Percentiles rank a stretch among this genome's conserved stretches.
These are phyloP conservation scores for Anticlea derivata DNA, from an alignment of 2,888 invertebrate species.

Conservation along the genomic window DNA sequence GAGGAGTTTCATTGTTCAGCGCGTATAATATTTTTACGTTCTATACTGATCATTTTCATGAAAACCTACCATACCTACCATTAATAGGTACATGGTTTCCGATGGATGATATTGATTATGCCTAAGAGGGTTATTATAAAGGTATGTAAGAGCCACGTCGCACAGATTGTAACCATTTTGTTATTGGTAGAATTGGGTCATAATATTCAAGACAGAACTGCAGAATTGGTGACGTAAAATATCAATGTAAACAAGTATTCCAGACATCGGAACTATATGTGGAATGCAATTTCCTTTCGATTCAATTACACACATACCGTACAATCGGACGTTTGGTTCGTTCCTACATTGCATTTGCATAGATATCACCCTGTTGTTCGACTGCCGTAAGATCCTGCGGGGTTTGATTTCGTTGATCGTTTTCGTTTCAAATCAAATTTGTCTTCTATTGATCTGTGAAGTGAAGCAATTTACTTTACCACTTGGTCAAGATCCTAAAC, in stretches of 20 bases:
- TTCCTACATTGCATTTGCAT: conserved; percentile 50
- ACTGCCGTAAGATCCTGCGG: conserved; percentile 24
- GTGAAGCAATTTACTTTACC: no score
- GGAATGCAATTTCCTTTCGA: conserved; percentile 67
- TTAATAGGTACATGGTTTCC: no score
- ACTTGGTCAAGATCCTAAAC: no score
- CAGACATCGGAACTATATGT: conserved; percentile 50
- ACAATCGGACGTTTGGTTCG: conserved; percentile 51
- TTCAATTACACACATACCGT: conserved; percentile 62
- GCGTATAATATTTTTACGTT: conserved; percentile 23
- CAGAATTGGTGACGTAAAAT: conserved; percentile 7
- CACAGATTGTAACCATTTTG: no score
- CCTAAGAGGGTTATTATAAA: no score
- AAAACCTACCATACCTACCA: no score
- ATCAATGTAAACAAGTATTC: conserved; percentile 28
- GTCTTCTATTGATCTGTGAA: background rate
- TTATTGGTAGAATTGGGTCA: no score
- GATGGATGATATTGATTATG: no score
- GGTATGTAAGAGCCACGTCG: no score
- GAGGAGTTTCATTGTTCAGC: conserved; percentile 40
- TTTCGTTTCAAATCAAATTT: conserved; percentile 8
- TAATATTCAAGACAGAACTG: no score
- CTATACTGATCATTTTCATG: background rate
- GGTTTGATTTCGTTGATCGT: conserved; percentile 29
- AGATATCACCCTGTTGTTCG: conserved; percentile 50